Evolutionary conservation across 2,113 vertebrate species (phyloP).

Genomic region (Porphyrio hochstetteri): DNA sequence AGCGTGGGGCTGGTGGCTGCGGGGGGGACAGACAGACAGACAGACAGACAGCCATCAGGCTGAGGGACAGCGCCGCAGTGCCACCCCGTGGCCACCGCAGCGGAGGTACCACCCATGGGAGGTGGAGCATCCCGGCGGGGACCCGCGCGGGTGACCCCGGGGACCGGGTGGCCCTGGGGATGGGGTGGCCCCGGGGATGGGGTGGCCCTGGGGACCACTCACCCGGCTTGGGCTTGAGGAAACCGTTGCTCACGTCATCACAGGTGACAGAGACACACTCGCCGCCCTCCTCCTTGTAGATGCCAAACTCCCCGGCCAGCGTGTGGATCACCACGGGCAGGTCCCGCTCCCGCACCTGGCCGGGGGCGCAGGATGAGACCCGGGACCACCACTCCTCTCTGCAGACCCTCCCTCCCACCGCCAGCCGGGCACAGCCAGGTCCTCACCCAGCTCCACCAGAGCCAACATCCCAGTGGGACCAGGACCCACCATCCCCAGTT

Average conservation of each 20-base stretch:
- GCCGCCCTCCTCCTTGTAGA: constrained; percentile 89
- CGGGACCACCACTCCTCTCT: fast-evolving
- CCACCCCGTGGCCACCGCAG: constrained; percentile 34
- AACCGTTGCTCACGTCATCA: constrained; percentile 79
- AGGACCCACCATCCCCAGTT: no score
- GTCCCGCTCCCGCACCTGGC: constrained; percentile 92
- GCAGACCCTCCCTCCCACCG: background rate
- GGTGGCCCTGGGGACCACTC: background rate
- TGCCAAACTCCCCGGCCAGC: constrained; percentile 88
- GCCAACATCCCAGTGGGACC: background rate
- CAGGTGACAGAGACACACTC: constrained; percentile 81
- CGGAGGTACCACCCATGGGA: background rate
- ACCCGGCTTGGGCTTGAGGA: constrained; percentile 79
- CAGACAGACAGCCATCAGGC: background rate
- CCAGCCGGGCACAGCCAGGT: fast-evolving
- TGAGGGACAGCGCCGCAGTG: background rate
- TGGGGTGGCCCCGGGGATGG: fast-evolving
- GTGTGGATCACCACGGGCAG: constrained; percentile 89
- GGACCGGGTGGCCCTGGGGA: no score
- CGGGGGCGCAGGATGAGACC: background rate
- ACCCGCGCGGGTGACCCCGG: background rate
- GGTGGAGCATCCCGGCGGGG: background rate
- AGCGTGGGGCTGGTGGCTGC: constrained; percentile 83
- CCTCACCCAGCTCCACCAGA: background rate
- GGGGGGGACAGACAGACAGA: background rate